These are phyloP conservation scores for Corydoras maculifer DNA, from an alignment of 2,113 vertebrate genomes.

Conservation along the genomic window DNA sequence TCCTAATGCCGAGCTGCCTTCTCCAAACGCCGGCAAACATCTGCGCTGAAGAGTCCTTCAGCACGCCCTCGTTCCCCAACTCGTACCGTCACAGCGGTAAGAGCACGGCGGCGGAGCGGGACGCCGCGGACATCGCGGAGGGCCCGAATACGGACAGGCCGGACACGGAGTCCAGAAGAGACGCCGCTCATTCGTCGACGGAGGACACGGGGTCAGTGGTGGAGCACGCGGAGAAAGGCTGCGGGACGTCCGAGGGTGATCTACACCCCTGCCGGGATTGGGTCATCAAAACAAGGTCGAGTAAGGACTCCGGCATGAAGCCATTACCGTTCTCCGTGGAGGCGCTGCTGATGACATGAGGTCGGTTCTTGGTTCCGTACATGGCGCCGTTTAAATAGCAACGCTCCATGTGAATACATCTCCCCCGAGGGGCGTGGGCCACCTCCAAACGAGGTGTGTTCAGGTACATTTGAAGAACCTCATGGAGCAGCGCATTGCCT, in stretches of 20 bases:
- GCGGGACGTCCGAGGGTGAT: constrained; percentile 46
- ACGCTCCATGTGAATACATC: too few relatives aligned
- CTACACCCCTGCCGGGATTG: constrained; percentile 39
- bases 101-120: constrained; percentile 24
- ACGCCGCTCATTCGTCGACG: constrained; percentile 3
- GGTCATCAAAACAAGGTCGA: constrained; percentile 38
- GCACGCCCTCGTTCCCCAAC: constrained; percentile 25
- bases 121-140: constrained; percentile 13
- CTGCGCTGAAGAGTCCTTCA: constrained; percentile 30
- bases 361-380: background rate
- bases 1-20: constrained; percentile 20
- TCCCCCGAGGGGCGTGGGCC: too few relatives aligned
- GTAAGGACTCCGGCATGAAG: constrained; percentile 48
- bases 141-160: constrained; percentile 16
- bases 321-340: constrained; percentile 64
- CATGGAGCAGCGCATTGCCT: too few relatives aligned
- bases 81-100: constrained; percentile 12
- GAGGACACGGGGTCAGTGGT: constrained; percentile 15
- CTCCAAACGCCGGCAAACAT: constrained; percentile 31
- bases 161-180: constrained; percentile 23
- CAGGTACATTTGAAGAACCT: too few relatives aligned
- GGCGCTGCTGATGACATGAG: constrained; percentile 62
- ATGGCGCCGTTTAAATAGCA: too few relatives aligned
- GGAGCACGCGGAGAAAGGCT: constrained; percentile 34
- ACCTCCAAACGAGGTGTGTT: too few relatives aligned